Percentiles rank a stretch among this genome's conserved stretches.
Conservation (phyloP, 2,797 vertebrate genomes). For the Rousettus madagascariensis region DNA sequence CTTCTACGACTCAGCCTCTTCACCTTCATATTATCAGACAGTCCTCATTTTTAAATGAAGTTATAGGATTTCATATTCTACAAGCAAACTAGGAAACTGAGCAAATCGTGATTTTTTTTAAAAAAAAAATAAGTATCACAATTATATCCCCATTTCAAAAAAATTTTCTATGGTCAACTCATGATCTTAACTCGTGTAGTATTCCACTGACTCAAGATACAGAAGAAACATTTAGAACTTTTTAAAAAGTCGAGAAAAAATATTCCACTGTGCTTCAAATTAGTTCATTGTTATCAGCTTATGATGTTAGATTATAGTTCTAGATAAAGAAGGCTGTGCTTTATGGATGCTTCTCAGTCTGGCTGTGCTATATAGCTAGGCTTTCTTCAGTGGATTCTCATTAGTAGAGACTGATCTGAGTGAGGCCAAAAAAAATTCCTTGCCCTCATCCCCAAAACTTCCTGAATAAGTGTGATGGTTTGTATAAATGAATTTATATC, state of each 20-base stretch:
- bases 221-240: neutral
- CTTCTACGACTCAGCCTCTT: neutral
- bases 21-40: neutral
- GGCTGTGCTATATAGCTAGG: neutral
- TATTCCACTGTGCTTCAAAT: neutral
- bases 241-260: neutral
- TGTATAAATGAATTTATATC: neutral
- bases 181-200: neutral
- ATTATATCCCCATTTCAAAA: neutral
- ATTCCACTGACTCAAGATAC: neutral
- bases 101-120: neutral
- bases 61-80: neutral
- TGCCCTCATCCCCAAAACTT: neutral
- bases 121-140: neutral
- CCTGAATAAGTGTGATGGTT: neutral
- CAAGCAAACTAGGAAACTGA: neutral
- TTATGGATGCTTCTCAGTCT: neutral
- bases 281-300: neutral
- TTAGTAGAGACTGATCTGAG: neutral
- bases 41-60: slow-evolving; percentile 6
- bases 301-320: neutral
- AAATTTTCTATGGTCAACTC: neutral
- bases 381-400: neutral
- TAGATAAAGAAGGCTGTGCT: neutral
- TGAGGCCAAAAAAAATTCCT: neutral